Conservation (phyloP, 2,797 vertebrate species). For the Centropyge bicolor region DNA sequence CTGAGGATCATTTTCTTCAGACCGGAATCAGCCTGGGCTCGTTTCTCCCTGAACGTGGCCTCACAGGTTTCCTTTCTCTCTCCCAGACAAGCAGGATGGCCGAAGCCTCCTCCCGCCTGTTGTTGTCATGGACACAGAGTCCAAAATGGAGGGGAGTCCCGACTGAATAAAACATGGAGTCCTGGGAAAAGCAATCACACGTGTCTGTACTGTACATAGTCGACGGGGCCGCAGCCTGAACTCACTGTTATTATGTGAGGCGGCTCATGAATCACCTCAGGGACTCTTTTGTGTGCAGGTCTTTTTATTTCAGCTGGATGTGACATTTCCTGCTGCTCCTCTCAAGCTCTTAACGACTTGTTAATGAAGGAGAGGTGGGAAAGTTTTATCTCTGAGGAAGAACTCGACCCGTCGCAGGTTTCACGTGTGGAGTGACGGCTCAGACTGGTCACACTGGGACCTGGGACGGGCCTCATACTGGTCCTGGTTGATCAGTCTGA, state of each 20-base stretch:
- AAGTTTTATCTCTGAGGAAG: no score
- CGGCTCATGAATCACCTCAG: constrained; percentile 39
- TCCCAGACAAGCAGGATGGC: background rate
- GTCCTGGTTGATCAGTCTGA: no score
- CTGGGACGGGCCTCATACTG: no score
- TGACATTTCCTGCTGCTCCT: constrained; percentile 28
- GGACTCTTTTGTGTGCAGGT: constrained; percentile 39
- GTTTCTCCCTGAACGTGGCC: constrained; percentile 12
- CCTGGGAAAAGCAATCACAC: constrained; percentile 84
- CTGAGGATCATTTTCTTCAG: no score
- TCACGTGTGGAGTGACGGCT: no score
- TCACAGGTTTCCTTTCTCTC: constrained; percentile 17
- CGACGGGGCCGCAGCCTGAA: no score
- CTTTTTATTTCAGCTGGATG: constrained; percentile 36
- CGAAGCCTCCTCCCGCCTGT: background rate
- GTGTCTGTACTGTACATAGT: constrained; percentile 44
- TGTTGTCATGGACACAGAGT: constrained; percentile 56
- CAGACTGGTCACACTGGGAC: no score
- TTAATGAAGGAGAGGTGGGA: constrained; percentile 23
- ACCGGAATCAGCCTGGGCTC: background rate
- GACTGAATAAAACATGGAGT: constrained; percentile 51
- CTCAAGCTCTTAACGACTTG: constrained; percentile 19
- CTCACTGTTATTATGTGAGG: no score
- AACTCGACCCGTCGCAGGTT: no score
- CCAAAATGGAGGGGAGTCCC: constrained; percentile 38